These are phyloP conservation scores for Pristionchus japonicus DNA, from an alignment of 2,888 invertebrate genomes.

Conservation along the genomic window DNA sequence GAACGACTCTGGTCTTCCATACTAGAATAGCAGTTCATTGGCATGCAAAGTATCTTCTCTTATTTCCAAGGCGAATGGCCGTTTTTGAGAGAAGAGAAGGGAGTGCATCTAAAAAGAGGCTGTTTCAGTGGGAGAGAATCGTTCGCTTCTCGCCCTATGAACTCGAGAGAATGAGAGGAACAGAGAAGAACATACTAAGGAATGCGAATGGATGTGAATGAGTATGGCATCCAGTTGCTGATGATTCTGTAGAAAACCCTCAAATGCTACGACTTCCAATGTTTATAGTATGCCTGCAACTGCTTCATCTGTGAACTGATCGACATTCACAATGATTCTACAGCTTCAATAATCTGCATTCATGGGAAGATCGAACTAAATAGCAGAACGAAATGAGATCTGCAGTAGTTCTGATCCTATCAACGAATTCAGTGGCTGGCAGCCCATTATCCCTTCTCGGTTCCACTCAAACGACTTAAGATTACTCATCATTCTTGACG, in stretches of 20 bases:
- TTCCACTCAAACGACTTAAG: background rate
- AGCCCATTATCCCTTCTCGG: background rate
- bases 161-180: conserved; percentile 17
- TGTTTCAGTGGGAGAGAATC: background rate
- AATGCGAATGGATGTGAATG: background rate
- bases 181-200: background rate
- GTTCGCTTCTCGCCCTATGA: background rate
- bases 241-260: background rate
- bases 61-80: conserved; percentile 10
- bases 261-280: too few relatives aligned
- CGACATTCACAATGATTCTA: too few relatives aligned
- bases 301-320: too few relatives aligned
- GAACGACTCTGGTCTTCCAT: background rate
- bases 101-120: background rate
- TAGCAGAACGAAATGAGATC: too few relatives aligned
- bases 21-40: conserved; percentile 21
- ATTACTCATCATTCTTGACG: conserved; percentile 33
- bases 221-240: background rate
- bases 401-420: background rate
- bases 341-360: too few relatives aligned
- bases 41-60: conserved; percentile 38
- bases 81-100: conserved; percentile 15
- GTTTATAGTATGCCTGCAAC: too few relatives aligned
- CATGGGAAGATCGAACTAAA: too few relatives aligned
- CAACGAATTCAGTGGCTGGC: background rate